Conservation (phyloP, 64 coral and sea anemone genomes). For the Montipora foliosa region DNA sequence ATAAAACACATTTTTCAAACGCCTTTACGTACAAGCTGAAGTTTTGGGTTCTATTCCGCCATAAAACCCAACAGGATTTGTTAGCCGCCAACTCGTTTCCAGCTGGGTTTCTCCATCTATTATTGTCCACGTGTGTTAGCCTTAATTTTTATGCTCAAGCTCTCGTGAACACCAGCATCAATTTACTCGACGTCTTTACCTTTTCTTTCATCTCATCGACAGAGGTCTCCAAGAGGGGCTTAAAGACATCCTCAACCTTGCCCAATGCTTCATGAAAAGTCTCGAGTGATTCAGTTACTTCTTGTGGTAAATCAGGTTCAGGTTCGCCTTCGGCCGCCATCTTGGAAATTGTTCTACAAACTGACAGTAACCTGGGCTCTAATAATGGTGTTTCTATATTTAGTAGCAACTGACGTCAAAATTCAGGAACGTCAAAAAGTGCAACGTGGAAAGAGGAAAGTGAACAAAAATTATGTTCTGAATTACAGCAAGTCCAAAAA, state of each 20-base stretch:
- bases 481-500: neutral
- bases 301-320: slow-evolving; percentile 90
- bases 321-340: slow-evolving; percentile 79
- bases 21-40: too few species aligned
- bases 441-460: neutral
- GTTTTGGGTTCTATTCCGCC: too few species aligned
- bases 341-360: slow-evolving; percentile 31
- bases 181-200: slow-evolving; percentile 14
- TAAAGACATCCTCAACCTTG: slow-evolving; percentile 52
- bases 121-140: too few species aligned
- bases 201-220: slow-evolving; percentile 82
- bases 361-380: neutral
- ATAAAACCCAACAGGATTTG: too few species aligned
- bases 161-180: too few species aligned
- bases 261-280: slow-evolving; percentile 85
- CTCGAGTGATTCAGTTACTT: slow-evolving; percentile 90
- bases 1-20: too few species aligned
- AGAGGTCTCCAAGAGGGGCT: too few species aligned
- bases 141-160: too few species aligned
- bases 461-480: neutral
- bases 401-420: neutral
- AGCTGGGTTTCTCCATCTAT: too few species aligned
- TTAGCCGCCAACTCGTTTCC: too few species aligned
- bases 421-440: neutral
- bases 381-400: slow-evolving; percentile 5